These are phyloP conservation scores for Drosophila fuyamai DNA, from an alignment of 1,140 invertebrate species.

Conservation along the genomic window DNA sequence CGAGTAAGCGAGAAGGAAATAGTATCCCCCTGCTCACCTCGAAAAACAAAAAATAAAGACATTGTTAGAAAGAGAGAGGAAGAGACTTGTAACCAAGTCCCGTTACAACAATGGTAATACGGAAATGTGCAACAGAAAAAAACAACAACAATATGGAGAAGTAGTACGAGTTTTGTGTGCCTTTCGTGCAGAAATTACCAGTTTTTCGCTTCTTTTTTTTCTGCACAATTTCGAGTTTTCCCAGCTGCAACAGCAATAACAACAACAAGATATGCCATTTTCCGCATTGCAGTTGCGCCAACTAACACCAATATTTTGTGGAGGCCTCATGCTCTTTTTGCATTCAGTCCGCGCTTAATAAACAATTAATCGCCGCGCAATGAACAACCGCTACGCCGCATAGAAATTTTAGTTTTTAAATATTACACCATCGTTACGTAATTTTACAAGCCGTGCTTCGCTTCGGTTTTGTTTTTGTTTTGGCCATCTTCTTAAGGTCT, in stretches of 20 bases:
- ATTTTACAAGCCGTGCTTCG: conserved; percentile 61
- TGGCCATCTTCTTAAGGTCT: conserved; percentile 33
- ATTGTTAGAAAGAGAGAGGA: conserved; percentile 1
- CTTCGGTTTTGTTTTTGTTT: conserved; percentile 19
- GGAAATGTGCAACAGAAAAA: conserved; percentile 59
- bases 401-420: conserved; percentile 39
- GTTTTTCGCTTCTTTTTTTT: conserved; percentile 42
- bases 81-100: conserved; percentile 33
- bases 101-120: conserved; percentile 54
- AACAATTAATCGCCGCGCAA: conserved; percentile 71
- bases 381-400: conserved; percentile 60
- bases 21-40: conserved; percentile 6
- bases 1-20: conserved; percentile 28
- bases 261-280: conserved; percentile 46
- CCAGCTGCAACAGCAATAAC: conserved; percentile 56
- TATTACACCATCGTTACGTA: conserved; percentile 69
- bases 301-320: conserved; percentile 68
- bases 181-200: conserved; percentile 67
- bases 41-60: conserved; percentile 31
- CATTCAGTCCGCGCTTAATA: conserved; percentile 74
- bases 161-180: conserved; percentile 56
- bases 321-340: conserved; percentile 25
- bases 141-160: conserved; percentile 18
- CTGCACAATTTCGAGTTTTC: conserved; percentile 69
- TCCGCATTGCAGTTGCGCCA: conserved; percentile 72